Conservation (phyloP, 1,140 invertebrate genomes). For the Caerostris darwini region DNA sequence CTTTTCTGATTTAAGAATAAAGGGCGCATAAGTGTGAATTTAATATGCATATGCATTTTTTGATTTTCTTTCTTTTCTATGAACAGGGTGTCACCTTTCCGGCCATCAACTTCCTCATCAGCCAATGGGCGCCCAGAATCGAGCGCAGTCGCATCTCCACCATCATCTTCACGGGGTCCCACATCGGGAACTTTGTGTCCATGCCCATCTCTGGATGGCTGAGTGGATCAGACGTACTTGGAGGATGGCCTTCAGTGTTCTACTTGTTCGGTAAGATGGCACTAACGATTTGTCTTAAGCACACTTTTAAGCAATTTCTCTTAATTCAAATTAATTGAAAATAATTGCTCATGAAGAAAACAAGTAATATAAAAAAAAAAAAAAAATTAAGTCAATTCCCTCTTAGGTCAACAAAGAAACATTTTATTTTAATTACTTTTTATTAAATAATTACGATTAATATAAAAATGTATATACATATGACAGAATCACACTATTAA, state of each 20-base stretch:
- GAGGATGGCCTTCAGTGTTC: conserved; percentile 94
- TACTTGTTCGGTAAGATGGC: conserved; percentile 89
- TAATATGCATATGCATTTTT: too few relatives aligned
- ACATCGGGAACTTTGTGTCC: conserved; percentile 90
- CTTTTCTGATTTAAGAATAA: too few relatives aligned
- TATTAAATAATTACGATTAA: too few relatives aligned
- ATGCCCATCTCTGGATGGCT: conserved; percentile 89
- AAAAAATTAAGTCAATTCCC: too few relatives aligned
- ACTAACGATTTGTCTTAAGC: background rate
- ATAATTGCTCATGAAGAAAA: background rate
- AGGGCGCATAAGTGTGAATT: too few relatives aligned
- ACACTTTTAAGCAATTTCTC: background rate
- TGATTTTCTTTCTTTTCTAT: background rate
- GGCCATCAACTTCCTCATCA: conserved; percentile 93
- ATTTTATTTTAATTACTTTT: too few relatives aligned
- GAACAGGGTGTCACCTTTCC: conserved; percentile 93
- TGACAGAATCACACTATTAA: too few relatives aligned
- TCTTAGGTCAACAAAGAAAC: too few relatives aligned
- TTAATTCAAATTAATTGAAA: background rate
- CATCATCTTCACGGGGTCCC: conserved; percentile 89
- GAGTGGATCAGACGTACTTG: conserved; percentile 84
- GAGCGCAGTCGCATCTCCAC: conserved; percentile 91
- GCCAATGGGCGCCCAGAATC: conserved; percentile 92
- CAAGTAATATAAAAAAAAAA: too few relatives aligned
- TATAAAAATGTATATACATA: too few relatives aligned